Conservation (phyloP, 2,888 invertebrate genomes). For the Pyrgus malvae region DNA sequence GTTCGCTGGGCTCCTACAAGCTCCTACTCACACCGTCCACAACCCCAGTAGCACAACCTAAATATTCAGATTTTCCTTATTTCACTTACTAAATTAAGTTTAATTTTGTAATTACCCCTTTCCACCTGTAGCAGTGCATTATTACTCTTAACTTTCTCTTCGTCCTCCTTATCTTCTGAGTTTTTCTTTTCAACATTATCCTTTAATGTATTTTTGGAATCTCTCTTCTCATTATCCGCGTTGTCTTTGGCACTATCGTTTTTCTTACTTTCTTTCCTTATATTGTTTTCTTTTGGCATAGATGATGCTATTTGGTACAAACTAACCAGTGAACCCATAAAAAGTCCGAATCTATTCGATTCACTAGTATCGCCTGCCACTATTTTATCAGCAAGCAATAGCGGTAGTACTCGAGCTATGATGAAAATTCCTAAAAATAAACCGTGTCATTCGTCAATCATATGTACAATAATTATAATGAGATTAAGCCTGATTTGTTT, state of each 20-base stretch:
- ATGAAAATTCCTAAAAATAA: background rate
- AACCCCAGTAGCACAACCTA: no score
- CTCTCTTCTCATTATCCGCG: background rate
- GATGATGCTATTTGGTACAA: background rate
- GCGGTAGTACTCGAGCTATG: background rate
- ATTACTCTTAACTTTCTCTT: no score
- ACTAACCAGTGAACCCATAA: background rate
- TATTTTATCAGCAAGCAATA: background rate
- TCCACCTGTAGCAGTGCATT: no score
- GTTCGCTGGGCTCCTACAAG: no score
- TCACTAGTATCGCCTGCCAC: background rate
- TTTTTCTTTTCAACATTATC: no score
- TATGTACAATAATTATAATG: background rate
- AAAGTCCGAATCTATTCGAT: background rate
- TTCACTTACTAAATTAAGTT: no score
- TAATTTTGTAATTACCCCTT: no score
- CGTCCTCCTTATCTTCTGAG: background rate
- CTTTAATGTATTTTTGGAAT: background rate
- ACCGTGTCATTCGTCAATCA: background rate
- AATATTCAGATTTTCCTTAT: no score
- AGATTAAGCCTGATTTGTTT: background rate
- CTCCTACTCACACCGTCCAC: no score
- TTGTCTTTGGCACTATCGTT: no score
- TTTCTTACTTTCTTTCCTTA: background rate
- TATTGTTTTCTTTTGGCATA: constrained; percentile 2